phyloP scores from a whole-genome alignment of 2,797 vertebrate genomes.

The Lagodon rhomboides region DNA sequence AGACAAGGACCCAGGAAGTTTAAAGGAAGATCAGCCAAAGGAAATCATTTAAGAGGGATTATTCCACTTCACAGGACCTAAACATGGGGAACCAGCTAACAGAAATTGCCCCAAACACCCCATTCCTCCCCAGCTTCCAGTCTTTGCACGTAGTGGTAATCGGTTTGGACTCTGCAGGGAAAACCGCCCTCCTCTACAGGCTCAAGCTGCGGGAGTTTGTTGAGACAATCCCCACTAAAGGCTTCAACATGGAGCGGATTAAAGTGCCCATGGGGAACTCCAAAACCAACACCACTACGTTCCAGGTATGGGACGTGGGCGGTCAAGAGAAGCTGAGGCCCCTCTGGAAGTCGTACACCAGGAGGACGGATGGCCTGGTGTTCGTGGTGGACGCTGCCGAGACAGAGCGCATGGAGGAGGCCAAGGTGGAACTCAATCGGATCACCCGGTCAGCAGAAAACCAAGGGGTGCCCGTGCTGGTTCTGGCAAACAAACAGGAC shows the following conservation, averaged over 20 bases:
- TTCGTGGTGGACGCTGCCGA: constrained; percentile 88
- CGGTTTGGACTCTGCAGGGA: constrained; percentile 87
- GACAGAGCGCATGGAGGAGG: constrained; percentile 86
- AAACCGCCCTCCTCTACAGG: constrained; percentile 88
- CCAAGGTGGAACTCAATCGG: constrained; percentile 85
- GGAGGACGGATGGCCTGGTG: constrained; percentile 87
- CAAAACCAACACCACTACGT: constrained; percentile 72
- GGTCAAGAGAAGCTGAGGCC: constrained; percentile 89
- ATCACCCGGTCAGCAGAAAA: constrained; percentile 84
- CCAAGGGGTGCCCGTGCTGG: constrained; percentile 85
- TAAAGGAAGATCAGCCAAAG: constrained; percentile 12
- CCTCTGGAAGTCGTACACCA: constrained; percentile 89
- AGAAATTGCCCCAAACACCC: constrained; percentile 81
- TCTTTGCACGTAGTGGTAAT: constrained; percentile 86
- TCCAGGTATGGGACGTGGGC: constrained; percentile 89
- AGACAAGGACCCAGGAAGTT: constrained; percentile 8
- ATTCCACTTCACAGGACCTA: neutral
- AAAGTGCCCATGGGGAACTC: constrained; percentile 81
- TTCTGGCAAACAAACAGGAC: constrained; percentile 90
- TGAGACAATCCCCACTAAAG: constrained; percentile 86
- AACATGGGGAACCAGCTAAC: constrained; percentile 89
- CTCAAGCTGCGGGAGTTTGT: constrained; percentile 89
- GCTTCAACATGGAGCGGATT: constrained; percentile 89
- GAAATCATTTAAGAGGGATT: neutral
- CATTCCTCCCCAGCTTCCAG: constrained; percentile 85